Evolutionary conservation across 2,888 invertebrate genomes (phyloP), one percentile per base, ranked within the genome.

Genomic region (Gisinianus flammeolus): DNA sequence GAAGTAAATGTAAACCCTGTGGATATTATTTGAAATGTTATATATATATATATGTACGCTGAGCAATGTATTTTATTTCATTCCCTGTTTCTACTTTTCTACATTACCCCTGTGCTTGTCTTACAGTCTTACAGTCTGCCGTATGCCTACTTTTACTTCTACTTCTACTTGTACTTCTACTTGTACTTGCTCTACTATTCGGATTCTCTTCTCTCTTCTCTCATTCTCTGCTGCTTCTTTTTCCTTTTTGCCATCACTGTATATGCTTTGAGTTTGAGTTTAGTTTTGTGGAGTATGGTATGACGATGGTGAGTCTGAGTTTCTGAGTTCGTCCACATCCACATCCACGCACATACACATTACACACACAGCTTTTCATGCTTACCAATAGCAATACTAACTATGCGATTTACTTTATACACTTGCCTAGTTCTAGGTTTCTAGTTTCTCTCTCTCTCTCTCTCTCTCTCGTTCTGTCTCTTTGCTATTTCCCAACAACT

Each of bases 1-100:
- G 8, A 4, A 19, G 44, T n/a, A 44, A 44, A 44, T 12, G 44
- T 16, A 19, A 44, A 44, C 44, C 44, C 44, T 44, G 44, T 44
- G 19, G 44, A 44, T 19, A 16, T 12, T 44, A 44, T 12, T 16
- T 44, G 44, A 44, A 44, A 44, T 44, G 44, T 44, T 44, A 12
- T 44, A 44, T 44, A 16, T 44, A 19, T 44, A 44, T 19, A 44
- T 44, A 44, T 44, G 44, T 44, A 44, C 3, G 44, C 16, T 10
- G 5, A 26, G 62, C 24, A 26, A 62, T 62, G 62, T 26, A 24
- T 62, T 62, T 62, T 62, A 62, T 62, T 62, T 62, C 28, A 22
- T 24, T 62, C 62, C 26, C 62, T 62, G 26, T 62, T 4, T 54
- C n/a, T n/a, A n/a, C n/a, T 16, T 54, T 12, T 54, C 54, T 54